phyloP scores from a whole-genome alignment of 2,113 vertebrate species.

The Mus spicilegus region DNA sequence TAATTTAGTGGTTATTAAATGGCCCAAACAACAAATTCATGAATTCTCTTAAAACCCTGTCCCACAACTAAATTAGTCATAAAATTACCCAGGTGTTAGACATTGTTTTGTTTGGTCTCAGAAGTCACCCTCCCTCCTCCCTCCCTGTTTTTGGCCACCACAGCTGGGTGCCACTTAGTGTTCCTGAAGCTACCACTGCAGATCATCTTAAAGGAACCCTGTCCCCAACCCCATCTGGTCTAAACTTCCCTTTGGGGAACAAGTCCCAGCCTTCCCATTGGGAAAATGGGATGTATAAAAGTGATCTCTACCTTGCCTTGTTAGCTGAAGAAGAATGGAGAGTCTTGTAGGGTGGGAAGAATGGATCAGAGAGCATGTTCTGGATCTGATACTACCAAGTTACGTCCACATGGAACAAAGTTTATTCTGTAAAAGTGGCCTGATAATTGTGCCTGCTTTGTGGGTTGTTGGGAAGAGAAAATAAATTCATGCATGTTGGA shows the following conservation, averaged over 20 bases:
- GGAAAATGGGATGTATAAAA: background rate
- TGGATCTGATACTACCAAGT: background rate
- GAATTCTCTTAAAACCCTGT: slow-evolving; percentile 45
- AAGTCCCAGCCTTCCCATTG: background rate
- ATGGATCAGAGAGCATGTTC: background rate
- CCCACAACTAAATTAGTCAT: slow-evolving; percentile 22
- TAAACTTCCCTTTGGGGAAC: background rate
- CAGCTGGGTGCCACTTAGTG: background rate
- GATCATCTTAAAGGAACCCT: background rate
- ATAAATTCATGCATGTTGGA: background rate
- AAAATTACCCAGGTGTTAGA: slow-evolving; percentile 61
- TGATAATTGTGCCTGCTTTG: background rate
- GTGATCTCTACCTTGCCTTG: background rate
- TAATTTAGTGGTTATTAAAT: slow-evolving; percentile 51
- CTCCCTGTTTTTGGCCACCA: background rate
- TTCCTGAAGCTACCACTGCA: background rate
- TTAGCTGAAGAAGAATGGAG: background rate
- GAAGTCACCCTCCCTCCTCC: background rate
- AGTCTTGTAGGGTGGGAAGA: background rate
- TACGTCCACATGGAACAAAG: background rate
- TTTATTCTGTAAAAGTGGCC: background rate
- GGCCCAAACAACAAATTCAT: background rate
- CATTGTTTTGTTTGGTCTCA: background rate
- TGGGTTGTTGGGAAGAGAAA: background rate
- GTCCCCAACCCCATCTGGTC: background rate